A percentile compares a stretch with the other conserved stretches of the same genome.
These are phyloP conservation scores for Limulus polyphemus DNA, from an alignment of 2,888 invertebrate species.

Conservation along the genomic window DNA sequence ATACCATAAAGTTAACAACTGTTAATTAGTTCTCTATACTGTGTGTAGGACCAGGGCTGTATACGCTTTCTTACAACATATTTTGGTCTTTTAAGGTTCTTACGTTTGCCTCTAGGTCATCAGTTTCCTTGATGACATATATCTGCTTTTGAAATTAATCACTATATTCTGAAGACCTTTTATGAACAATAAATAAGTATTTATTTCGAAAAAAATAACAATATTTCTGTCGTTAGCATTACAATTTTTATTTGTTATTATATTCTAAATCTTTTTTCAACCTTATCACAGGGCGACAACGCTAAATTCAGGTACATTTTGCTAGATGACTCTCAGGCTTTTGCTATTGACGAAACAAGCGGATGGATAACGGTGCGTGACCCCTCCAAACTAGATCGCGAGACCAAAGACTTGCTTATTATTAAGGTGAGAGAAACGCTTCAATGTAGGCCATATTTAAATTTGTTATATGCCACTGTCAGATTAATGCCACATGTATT, in stretches of 20 bases:
- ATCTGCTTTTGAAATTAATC: too few relatives aligned
- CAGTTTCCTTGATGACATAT: not conserved
- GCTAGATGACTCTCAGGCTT: conserved; percentile 59
- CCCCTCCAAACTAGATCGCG: conserved; percentile 63
- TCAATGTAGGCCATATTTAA: not conserved
- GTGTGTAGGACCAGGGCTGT: too few relatives aligned
- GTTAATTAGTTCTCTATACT: too few relatives aligned
- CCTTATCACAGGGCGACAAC: conserved; percentile 51
- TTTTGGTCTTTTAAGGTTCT: not conserved
- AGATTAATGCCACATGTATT: too few relatives aligned
- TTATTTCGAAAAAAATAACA: too few relatives aligned
- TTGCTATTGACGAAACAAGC: conserved; percentile 60
- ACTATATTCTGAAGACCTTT: too few relatives aligned
- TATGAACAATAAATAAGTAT: too few relatives aligned
- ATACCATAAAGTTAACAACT: too few relatives aligned
- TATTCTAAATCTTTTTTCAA: not conserved
- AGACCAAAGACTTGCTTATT: conserved; percentile 54
- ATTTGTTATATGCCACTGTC: too few relatives aligned
- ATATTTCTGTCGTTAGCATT: too few relatives aligned
- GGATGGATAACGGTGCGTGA: conserved; percentile 75
- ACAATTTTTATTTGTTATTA: not conserved
- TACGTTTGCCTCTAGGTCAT: not conserved
- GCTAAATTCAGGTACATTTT: conserved; percentile 68
- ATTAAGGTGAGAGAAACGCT: conserved; percentile 43
- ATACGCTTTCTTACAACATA: not conserved